phyloP scores from a whole-genome alignment of 2,888 invertebrate genomes.

The Tetrapedia diversipes region DNA sequence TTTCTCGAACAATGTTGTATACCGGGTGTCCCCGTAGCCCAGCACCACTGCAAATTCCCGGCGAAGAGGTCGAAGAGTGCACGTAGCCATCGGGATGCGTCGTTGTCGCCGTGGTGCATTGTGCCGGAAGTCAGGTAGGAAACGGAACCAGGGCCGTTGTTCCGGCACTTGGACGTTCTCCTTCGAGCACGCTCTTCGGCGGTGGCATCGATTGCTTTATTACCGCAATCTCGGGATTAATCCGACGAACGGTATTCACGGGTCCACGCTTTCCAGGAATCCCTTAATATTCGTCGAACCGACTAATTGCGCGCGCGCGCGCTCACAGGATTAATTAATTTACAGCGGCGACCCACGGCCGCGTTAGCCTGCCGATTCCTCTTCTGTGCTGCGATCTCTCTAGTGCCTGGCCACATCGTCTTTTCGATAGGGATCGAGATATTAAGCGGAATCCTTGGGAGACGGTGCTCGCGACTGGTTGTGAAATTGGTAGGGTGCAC shows the following conservation, averaged over 20 bases:
- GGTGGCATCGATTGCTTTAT: slow-evolving; percentile 70
- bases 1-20: slow-evolving; percentile 73
- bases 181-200: slow-evolving; percentile 14
- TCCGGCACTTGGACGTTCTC: too few species aligned
- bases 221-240: slow-evolving; percentile 71
- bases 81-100: slow-evolving; percentile 25
- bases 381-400: too few species aligned
- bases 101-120: slow-evolving; percentile 50
- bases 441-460: too few species aligned
- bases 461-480: too few species aligned
- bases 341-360: slow-evolving; percentile 37
- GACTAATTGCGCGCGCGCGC: slow-evolving; percentile 48
- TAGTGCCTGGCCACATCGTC: too few species aligned
- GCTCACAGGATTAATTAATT: slow-evolving; percentile 61
- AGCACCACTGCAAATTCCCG: slow-evolving; percentile 45
- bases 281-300: slow-evolving; percentile 45
- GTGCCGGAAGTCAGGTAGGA: slow-evolving; percentile 57
- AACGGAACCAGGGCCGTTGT: slow-evolving; percentile 41
- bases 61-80: slow-evolving; percentile 46
- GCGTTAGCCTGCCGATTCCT: slow-evolving; percentile 37
- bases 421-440: too few species aligned
- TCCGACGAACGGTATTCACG: slow-evolving; percentile 57
- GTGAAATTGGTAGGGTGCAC: too few species aligned
- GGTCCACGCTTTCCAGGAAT: slow-evolving; percentile 53
- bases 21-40: slow-evolving; percentile 68